Base-by-base conservation (phyloP, 1,140 invertebrate genomes). In the Druon quercuslanigerum region DNA sequence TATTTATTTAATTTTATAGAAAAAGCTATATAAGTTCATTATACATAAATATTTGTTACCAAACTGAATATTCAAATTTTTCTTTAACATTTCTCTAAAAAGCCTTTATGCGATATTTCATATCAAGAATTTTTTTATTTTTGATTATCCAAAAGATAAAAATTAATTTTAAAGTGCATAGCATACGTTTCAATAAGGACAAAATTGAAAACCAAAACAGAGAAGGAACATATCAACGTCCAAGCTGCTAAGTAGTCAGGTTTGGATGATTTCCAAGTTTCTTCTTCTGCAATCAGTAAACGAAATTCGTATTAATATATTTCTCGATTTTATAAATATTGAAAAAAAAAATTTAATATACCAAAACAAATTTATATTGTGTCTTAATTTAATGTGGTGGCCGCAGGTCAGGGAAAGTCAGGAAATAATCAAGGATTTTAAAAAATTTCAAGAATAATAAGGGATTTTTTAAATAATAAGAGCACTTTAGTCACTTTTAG, bases 161-260 rank as follows among this genome's bases (percentile, higher is more conserved):
- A 52, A 13, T 50, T 17, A 71, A 50, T 70, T 54, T 60, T 57
- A 73, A 71, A 25, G 11, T 20, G 33, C 66, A 74, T 16, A 74
- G 79, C 92, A 93, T 87, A 95, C 94, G 97, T 97, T 93, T 98
- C 97, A 83, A 97, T 92, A 71, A 98, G 92, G 78, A 97, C 96
- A 91, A 98, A 98, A 89, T 97, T 97, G 88, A 97, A 97, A 40
- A 97, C 94, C 72, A 97, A 92, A 75, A 96, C 93, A 90, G 97
- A 97, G 89, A 98, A 98, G 2, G 96, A 94, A 51, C 94, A 91
- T 82, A 98, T 95, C 75, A 96, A 91, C 14, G 95, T 94, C 93
- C 95, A 95, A 50, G 96, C 92, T 52, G 95, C 95, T 20, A 96
- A 83, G 88, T 95, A 95, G 89, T 97, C 96, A 3, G 96, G 95